Evolutionary conservation across 2,113 vertebrate genomes (phyloP), one percentile per base, ranked within the genome.

Genomic region (Oplegnathus fasciatus): DNA sequence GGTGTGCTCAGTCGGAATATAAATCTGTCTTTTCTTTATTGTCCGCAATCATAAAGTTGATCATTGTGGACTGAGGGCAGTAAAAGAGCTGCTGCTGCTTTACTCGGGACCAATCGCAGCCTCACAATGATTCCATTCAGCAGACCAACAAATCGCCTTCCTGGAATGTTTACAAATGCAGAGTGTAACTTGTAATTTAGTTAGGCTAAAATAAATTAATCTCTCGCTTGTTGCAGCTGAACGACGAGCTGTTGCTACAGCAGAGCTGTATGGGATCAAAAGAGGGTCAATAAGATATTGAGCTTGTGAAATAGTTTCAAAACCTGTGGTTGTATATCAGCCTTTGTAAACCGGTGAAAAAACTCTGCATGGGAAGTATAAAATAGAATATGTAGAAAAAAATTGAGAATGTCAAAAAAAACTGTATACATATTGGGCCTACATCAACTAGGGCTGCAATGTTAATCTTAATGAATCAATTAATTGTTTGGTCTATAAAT

Each of bases 11-110:
- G 72, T 55, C 11, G 13, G 72, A 75, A 88, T 75, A 89, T 90
- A 91, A 92, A 91, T 86, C 80, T 78, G 83, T 71, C 86, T 87
- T 78, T 88, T 78, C 84, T 93, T 91, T 90, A 88, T 84, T 86
- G 70, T 86, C 52, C 28, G 9, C 34, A 72, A 89, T 93, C 88
- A 91, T 87, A 82, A 42, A 91, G 87, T 86, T 75, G 82, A 75
- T 92, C 79, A 82, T 74, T 90, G 81, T 83, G 85, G 71, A 72
- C 46, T 52, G 46, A 73, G 81, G 83, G 84, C 75, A 75, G 72
- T 89, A 87, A 91, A 94, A 87, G 34, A 14, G 70, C 75, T 77
- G 13, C 78, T 85, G 86, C 75, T 82, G 72, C 52, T 81, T 78
- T 40, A 64, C 48, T n/a, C 54, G 2, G 75, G 40, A 75, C 83